phyloP scores from a whole-genome alignment of 2,888 invertebrate genomes.

The Pterobdella sp. region DNA sequence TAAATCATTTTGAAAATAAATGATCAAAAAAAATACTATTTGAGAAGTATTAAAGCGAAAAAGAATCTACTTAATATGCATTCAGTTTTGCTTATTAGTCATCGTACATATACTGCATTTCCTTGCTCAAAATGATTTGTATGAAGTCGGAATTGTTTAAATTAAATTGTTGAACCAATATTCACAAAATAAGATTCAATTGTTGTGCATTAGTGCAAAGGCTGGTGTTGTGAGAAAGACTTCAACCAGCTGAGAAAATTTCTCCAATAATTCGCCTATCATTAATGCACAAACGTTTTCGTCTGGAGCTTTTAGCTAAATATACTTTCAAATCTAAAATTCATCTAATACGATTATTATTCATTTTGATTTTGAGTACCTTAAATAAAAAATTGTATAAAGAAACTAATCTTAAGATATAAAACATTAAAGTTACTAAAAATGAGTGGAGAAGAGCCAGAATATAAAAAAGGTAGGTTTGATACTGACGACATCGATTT shows the following conservation, averaged over 20 bases:
- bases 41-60: too few relatives aligned
- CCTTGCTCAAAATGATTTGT: background rate
- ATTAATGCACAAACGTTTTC: slow-evolving; percentile 15
- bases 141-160: background rate
- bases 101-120: too few relatives aligned
- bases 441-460: background rate
- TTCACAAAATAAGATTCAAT: background rate
- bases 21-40: too few relatives aligned
- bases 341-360: background rate
- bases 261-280: slow-evolving; percentile 23
- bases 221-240: slow-evolving; percentile 21
- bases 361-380: background rate
- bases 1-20: too few relatives aligned
- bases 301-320: background rate
- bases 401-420: background rate
- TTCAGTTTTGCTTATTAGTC: too few relatives aligned
- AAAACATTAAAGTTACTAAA: background rate
- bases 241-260: background rate
- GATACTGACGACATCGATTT: background rate
- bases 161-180: background rate
- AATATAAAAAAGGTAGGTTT: background rate
- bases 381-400: background rate
- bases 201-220: slow-evolving; percentile 24
- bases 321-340: background rate
- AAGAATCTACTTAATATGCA: too few relatives aligned